A percentile compares a stretch with the other conserved stretches of the same genome.
Evolutionary conservation across 2,113 vertebrate species (phyloP).

Genomic region (Saccopteryx leptura): DNA sequence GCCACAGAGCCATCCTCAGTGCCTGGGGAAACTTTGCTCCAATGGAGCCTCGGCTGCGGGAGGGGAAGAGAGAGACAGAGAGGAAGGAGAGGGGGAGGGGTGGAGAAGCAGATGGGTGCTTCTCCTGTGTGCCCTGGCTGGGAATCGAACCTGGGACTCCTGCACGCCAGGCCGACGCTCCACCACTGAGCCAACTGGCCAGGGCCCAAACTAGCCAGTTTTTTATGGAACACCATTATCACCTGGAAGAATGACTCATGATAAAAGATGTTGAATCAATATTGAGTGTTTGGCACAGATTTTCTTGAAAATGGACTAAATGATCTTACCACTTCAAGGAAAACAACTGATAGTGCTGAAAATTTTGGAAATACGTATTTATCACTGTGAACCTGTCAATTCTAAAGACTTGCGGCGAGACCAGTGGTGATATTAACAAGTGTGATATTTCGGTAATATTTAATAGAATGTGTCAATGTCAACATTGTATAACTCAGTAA

Average conservation of each 20-base stretch:
- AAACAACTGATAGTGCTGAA: background rate
- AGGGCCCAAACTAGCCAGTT: background rate
- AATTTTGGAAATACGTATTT: background rate
- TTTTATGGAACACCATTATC: background rate
- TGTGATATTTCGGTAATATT: background rate
- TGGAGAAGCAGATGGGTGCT: too few relatives aligned
- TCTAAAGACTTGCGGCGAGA: background rate
- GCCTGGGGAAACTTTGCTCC: too few relatives aligned
- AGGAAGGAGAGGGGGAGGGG: too few relatives aligned
- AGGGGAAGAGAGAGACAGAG: too few relatives aligned
- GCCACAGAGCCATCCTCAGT: too few relatives aligned
- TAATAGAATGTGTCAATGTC: background rate
- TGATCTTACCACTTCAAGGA: background rate
- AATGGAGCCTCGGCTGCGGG: too few relatives aligned
- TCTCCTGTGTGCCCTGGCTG: too few relatives aligned
- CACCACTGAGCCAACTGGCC: too few relatives aligned
- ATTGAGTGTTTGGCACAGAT: background rate
- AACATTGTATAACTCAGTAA: slow-evolving; percentile 14
- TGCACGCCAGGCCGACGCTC: too few relatives aligned
- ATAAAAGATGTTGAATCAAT: background rate
- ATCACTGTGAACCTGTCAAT: background rate
- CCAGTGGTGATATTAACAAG: background rate
- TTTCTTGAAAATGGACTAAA: slow-evolving; percentile 31
- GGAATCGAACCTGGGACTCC: too few relatives aligned
- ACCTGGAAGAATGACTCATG: slow-evolving; percentile 1